Conservation (phyloP, 2,797 vertebrate genomes). For the Mormyrops boulengeri region DNA sequence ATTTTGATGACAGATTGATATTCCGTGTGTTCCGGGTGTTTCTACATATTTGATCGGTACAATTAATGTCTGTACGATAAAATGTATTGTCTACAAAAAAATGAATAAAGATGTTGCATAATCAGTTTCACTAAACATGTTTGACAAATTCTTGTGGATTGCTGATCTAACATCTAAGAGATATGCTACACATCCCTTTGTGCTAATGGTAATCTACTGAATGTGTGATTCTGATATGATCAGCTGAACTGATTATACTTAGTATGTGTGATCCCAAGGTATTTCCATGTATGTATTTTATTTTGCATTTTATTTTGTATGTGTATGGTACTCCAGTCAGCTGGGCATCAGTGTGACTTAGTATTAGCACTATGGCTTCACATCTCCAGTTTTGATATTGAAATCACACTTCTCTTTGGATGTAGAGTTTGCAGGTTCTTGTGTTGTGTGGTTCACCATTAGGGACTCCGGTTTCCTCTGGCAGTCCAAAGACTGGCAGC, state of each 20-base stretch:
- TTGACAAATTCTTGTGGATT: background rate
- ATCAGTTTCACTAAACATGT: constrained; percentile 14
- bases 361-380: background rate
- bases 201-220: background rate
- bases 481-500: background rate
- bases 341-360: background rate
- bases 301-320: background rate
- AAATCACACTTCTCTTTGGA: background rate
- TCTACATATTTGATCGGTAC: constrained; percentile 19
- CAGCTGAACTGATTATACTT: background rate
- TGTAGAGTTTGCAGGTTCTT: background rate
- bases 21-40: constrained; percentile 17
- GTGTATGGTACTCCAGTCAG: background rate
- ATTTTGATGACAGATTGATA: constrained; percentile 20
- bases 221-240: background rate
- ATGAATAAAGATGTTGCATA: constrained; percentile 25
- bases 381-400: background rate
- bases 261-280: background rate
- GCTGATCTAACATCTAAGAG: background rate
- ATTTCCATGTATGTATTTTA: background rate
- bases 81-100: constrained; percentile 24
- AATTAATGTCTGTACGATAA: constrained; percentile 23
- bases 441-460: background rate
- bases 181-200: background rate
- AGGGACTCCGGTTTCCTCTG: background rate